These are phyloP conservation scores for Apamea crenata DNA, from an alignment of 2,888 invertebrate species.

Conservation along the genomic window DNA sequence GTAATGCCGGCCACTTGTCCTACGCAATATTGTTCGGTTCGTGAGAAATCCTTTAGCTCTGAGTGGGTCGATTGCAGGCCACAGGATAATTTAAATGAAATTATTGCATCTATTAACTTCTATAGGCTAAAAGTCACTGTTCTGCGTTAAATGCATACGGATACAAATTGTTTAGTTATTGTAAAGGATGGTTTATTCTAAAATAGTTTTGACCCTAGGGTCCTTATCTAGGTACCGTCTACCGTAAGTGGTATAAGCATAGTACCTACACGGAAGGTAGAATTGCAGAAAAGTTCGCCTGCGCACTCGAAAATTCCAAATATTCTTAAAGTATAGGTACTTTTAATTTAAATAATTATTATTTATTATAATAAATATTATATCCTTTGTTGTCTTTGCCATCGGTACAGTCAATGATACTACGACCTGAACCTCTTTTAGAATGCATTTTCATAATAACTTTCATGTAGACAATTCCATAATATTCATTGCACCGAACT, in stretches of 20 bases:
- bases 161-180: conserved; percentile 55
- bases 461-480: neutral
- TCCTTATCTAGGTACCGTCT: conserved; percentile 4
- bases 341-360: too few species aligned
- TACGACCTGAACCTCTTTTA: neutral
- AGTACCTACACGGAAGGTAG: neutral
- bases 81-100: conserved; percentile 64
- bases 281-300: neutral
- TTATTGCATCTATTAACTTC: conserved; percentile 66
- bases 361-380: too few species aligned
- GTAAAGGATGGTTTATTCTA: conserved; percentile 28
- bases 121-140: conserved; percentile 62
- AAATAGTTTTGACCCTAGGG: conserved; percentile 27
- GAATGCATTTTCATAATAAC: neutral
- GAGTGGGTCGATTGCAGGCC: conserved; percentile 58
- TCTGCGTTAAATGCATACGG: conserved; percentile 45
- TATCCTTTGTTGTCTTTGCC: neutral
- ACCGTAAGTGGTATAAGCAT: neutral
- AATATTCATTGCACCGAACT: neutral
- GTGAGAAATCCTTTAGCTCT: conserved; percentile 64
- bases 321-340: too few species aligned
- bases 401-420: neutral
- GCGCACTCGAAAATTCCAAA: too few species aligned
- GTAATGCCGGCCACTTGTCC: conserved; percentile 61
- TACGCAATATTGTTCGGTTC: conserved; percentile 58